Percentiles rank a stretch among this genome's conserved stretches.
Conservation (phyloP, 1,140 invertebrate genomes). For the Atta texana region DNA sequence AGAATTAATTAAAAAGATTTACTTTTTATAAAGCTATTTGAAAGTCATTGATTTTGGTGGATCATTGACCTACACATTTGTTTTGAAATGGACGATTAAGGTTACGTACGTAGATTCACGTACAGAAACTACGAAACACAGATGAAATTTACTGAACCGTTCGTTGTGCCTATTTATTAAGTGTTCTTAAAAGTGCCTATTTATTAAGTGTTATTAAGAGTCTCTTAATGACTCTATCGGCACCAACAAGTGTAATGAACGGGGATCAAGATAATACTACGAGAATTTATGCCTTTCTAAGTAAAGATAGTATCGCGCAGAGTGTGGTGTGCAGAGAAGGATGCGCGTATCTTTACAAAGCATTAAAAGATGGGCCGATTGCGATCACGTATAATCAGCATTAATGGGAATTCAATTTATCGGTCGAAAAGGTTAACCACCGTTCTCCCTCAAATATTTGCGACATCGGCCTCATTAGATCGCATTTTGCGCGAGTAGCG, state of each 20-base stretch:
- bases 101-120: not conserved
- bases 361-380: slow-evolving; percentile 47
- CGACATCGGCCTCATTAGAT: slow-evolving; percentile 59
- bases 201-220: slow-evolving; percentile 76
- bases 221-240: slow-evolving; percentile 74
- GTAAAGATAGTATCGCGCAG: slow-evolving; percentile 72
- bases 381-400: slow-evolving; percentile 50
- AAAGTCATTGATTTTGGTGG: not conserved
- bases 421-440: slow-evolving; percentile 67
- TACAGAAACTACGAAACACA: not conserved
- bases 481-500: slow-evolving; percentile 19
- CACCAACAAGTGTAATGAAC: slow-evolving; percentile 47
- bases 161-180: slow-evolving; percentile 71
- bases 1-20: not conserved
- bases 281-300: slow-evolving; percentile 68
- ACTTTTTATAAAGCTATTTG: not conserved
- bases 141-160: slow-evolving; percentile 59
- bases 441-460: slow-evolving; percentile 68
- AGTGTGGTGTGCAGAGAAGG: not conserved
- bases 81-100: not conserved
- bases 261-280: slow-evolving; percentile 70
- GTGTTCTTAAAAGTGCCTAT: slow-evolving; percentile 38
- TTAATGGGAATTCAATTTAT: slow-evolving; percentile 72
- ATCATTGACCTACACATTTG: not conserved
- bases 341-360: slow-evolving; percentile 22